Percentiles rank a stretch among this genome's conserved stretches.
Conservation (phyloP, 2,797 vertebrate genomes). For the Fistularia tabacaria region DNA sequence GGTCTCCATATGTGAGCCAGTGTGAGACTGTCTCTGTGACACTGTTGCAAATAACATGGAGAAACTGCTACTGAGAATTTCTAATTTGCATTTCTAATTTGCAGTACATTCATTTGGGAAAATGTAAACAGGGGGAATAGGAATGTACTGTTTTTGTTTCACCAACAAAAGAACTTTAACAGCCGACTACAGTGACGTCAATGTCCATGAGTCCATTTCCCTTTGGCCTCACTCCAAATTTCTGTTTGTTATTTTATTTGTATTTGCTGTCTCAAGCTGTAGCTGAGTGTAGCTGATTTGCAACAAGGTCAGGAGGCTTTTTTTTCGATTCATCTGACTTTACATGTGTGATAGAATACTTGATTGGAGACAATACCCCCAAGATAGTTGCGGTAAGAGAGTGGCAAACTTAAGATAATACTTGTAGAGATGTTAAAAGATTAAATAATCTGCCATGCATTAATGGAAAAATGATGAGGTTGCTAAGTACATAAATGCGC, state of each 20-base stretch:
- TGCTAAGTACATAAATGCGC: conserved; percentile 69
- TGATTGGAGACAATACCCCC: neutral
- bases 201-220: too few relatives aligned
- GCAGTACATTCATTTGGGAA: conserved; percentile 52
- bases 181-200: too few relatives aligned
- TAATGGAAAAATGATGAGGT: conserved; percentile 71
- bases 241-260: conserved; percentile 26
- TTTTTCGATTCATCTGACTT: too few relatives aligned
- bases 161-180: too few relatives aligned
- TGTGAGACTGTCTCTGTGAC: conserved; percentile 50
- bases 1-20: conserved; percentile 40
- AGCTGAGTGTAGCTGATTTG: too few relatives aligned
- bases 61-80: conserved; percentile 54
- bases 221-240: conserved; percentile 14
- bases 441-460: conserved; percentile 72
- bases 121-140: conserved; percentile 11
- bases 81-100: conserved; percentile 54
- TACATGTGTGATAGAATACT: too few relatives aligned
- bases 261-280: too few relatives aligned
- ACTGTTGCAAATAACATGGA: conserved; percentile 41
- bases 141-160: conserved; percentile 34
- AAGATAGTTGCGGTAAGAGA: conserved; percentile 31
- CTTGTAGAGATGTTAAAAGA: conserved; percentile 58
- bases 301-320: too few relatives aligned
- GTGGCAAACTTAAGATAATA: conserved; percentile 40